These are phyloP conservation scores for Zaprionus ghesquierei DNA, from an alignment of 1,140 invertebrate species.

Conservation along the genomic window DNA sequence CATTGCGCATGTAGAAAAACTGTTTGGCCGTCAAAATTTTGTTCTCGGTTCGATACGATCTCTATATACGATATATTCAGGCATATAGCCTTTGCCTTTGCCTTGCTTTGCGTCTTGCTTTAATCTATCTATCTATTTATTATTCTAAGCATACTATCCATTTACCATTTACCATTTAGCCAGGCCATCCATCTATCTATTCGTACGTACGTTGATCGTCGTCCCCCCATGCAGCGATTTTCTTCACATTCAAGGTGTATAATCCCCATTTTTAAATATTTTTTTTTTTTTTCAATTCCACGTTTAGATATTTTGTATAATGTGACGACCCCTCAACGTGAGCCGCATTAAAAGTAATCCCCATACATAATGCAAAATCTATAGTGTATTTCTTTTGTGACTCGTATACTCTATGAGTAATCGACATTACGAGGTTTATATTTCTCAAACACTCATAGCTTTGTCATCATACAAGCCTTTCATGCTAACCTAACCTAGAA, in stretches of 20 bases:
- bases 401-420: not conserved
- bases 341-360: conserved; percentile 9
- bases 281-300: conserved; percentile 43
- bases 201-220: conserved; percentile 35
- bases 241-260: conserved; percentile 70
- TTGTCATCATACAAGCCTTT: too few relatives aligned
- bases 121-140: conserved; percentile 64
- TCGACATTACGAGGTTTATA: not conserved
- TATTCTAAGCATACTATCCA: conserved; percentile 76
- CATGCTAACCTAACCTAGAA: too few relatives aligned
- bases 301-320: conserved; percentile 19
- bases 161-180: conserved; percentile 60
- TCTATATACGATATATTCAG: conserved; percentile 1
- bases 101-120: conserved; percentile 24
- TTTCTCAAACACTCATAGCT: not conserved
- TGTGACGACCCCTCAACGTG: conserved; percentile 5
- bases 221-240: conserved; percentile 43
- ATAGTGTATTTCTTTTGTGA: conserved; percentile 2
- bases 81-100: conserved; percentile 12
- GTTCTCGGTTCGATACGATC: not conserved
- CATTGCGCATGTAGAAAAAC: conserved; percentile 36
- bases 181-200: conserved; percentile 34
- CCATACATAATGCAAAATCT: not conserved
- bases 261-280: conserved; percentile 34
- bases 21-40: not conserved